These are phyloP conservation scores for Pseudochaenichthys georgianus DNA, from an alignment of 2,797 vertebrate species.

Conservation along the genomic window DNA sequence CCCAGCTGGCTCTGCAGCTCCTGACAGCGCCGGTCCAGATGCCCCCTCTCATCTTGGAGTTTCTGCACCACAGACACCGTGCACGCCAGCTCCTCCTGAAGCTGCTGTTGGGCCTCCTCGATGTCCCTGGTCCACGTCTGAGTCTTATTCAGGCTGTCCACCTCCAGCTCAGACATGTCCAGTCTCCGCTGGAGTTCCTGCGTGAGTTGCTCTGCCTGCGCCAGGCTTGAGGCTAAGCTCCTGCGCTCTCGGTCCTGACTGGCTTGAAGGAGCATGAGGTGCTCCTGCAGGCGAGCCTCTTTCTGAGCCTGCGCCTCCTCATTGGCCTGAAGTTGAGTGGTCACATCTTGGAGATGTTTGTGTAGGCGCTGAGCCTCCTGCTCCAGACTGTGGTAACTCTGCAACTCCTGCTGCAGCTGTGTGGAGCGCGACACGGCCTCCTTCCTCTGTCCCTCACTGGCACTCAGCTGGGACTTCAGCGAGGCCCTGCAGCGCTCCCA, in stretches of 20 bases:
- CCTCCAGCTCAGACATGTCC: slow-evolving; percentile 83
- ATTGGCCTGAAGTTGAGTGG: slow-evolving; percentile 82
- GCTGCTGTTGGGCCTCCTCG: slow-evolving; percentile 85
- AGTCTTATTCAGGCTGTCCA: slow-evolving; percentile 84
- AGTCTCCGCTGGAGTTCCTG: slow-evolving; percentile 89
- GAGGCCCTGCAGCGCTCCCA: slow-evolving; percentile 81
- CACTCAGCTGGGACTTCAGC: slow-evolving; percentile 86
- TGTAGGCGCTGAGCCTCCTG: slow-evolving; percentile 86
- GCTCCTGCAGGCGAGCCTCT: slow-evolving; percentile 90
- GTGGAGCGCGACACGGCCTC: slow-evolving; percentile 84
- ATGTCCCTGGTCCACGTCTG: slow-evolving; percentile 78
- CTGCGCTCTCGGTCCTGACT: slow-evolving; percentile 93
- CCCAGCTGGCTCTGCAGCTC: slow-evolving; percentile 89
- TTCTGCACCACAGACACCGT: slow-evolving; percentile 86
- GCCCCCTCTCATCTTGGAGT: slow-evolving; percentile 86
- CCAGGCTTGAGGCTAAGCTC: slow-evolving; percentile 86
- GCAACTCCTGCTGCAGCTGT: slow-evolving; percentile 78
- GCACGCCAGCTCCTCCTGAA: slow-evolving; percentile 87
- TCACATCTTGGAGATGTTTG: slow-evolving; percentile 84
- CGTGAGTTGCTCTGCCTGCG: slow-evolving; percentile 88
- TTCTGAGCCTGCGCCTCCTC: slow-evolving; percentile 89
- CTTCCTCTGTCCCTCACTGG: slow-evolving; percentile 85
- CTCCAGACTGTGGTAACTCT: slow-evolving; percentile 75
- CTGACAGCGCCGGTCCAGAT: slow-evolving; percentile 85
- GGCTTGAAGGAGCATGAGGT: slow-evolving; percentile 89